Conservation (phyloP, 2,113 vertebrate species). For the Acanthochromis polyacanthus region DNA sequence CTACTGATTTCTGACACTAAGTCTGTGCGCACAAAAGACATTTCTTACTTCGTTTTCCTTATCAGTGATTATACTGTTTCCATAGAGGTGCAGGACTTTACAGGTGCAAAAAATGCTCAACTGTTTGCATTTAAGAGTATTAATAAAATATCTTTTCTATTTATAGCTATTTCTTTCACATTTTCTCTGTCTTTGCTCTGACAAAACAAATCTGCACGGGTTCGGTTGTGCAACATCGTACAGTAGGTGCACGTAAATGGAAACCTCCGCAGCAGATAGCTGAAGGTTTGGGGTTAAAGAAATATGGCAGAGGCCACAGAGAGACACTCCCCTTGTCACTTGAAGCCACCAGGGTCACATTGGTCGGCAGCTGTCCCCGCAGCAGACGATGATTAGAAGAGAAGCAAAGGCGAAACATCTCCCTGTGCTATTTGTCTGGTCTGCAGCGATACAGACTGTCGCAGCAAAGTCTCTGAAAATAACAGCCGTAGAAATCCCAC, state of each 20-base stretch:
- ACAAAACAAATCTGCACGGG: no score
- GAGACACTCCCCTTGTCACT: slow-evolving; percentile 46
- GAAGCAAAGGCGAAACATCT: slow-evolving; percentile 28
- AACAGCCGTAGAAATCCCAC: slow-evolving; percentile 16
- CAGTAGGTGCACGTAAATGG: no score
- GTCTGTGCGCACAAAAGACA: no score
- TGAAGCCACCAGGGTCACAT: slow-evolving; percentile 45
- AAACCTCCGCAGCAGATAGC: not conserved
- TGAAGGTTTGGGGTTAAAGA: slow-evolving; percentile 45
- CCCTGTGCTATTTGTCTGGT: slow-evolving; percentile 46
- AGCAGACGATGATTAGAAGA: slow-evolving; percentile 59
- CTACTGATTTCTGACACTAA: no score
- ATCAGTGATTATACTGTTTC: no score
- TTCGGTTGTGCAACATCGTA: no score
- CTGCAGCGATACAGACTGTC: slow-evolving; percentile 14
- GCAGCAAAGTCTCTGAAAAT: slow-evolving; percentile 14
- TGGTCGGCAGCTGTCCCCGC: slow-evolving; percentile 53
- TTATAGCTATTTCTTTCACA: not conserved
- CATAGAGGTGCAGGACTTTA: no score
- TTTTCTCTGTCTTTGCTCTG: no score
- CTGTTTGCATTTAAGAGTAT: no score
- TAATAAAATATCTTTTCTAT: no score
- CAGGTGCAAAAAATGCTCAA: no score
- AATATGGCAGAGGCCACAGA: slow-evolving; percentile 34
- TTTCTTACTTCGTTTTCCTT: no score